These are phyloP conservation scores for Pachymerium ferrugineum DNA, from an alignment of 2,888 invertebrate species.

Conservation along the genomic window DNA sequence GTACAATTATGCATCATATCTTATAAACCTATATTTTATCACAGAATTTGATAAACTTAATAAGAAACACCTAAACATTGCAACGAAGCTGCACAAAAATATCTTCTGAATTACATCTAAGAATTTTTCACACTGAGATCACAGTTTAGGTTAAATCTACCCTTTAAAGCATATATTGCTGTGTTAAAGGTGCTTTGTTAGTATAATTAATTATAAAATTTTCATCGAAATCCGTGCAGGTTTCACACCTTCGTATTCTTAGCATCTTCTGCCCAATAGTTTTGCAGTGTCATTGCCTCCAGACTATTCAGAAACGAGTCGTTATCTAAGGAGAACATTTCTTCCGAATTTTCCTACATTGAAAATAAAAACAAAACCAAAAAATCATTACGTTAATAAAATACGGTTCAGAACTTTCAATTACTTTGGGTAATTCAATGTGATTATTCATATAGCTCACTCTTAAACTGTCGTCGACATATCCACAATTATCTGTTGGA, in stretches of 20 bases:
- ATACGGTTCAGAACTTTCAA: neutral
- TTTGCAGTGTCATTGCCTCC: slow-evolving; percentile 90
- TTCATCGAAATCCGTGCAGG: neutral
- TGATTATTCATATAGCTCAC: slow-evolving; percentile 41
- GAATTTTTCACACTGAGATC: neutral
- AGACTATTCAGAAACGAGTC: slow-evolving; percentile 88
- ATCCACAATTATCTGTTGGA: slow-evolving; percentile 39
- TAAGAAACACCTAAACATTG: too few species aligned
- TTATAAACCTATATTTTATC: too few species aligned
- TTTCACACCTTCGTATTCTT: slow-evolving; percentile 35
- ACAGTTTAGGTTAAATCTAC: slow-evolving; percentile 7
- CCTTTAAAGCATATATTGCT: too few species aligned
- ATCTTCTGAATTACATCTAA: too few species aligned
- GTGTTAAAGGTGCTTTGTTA: too few species aligned
- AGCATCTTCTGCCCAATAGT: slow-evolving; percentile 84
- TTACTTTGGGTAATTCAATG: slow-evolving; percentile 40
- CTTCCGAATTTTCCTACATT: slow-evolving; percentile 53
- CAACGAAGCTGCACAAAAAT: too few species aligned
- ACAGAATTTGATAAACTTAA: too few species aligned
- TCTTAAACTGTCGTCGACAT: slow-evolving; percentile 39
- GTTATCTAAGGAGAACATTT: slow-evolving; percentile 90
- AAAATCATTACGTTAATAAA: neutral
- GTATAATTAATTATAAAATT: neutral
- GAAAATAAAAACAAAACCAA: neutral
- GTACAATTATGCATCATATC: too few species aligned